phyloP scores from a whole-genome alignment of 1,140 invertebrate species.

The Saxidomus purpurata region DNA sequence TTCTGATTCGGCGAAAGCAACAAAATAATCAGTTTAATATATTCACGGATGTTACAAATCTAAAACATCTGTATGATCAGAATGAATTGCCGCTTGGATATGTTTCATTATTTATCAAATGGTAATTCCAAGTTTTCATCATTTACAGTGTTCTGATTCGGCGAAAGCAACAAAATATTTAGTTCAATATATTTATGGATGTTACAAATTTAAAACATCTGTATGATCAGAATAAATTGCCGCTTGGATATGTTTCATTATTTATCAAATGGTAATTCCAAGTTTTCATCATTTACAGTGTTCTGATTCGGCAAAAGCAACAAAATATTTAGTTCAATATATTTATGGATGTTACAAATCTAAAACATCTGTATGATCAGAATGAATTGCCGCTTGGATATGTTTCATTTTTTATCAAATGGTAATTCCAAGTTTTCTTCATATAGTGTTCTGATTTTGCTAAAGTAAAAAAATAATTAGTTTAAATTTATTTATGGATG shows the following conservation, averaged over 20 bases:
- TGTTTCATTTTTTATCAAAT: no score
- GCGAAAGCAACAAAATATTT: neutral
- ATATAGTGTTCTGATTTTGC: no score
- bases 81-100: conserved; percentile 16
- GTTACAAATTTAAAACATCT: neutral
- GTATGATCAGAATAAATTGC: conserved; percentile 11
- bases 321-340: no score
- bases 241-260: conserved; percentile 7
- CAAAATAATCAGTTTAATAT: no score
- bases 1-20: neutral
- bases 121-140: conserved; percentile 24
- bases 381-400: no score
- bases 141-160: neutral
- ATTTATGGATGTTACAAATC: no score
- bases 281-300: conserved; percentile 51
- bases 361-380: no score
- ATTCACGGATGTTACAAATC: neutral
- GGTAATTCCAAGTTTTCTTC: no score
- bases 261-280: conserved; percentile 47
- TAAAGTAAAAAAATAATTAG: no score
- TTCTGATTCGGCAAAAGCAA: no score
- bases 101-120: conserved; percentile 3
- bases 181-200: neutral
- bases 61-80: neutral
- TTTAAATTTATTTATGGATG: no score